A percentile compares a stretch with the other conserved stretches of the same genome.
Evolutionary conservation across 2,113 vertebrate genomes (phyloP).

Genomic region (Tor tambroides): DNA sequence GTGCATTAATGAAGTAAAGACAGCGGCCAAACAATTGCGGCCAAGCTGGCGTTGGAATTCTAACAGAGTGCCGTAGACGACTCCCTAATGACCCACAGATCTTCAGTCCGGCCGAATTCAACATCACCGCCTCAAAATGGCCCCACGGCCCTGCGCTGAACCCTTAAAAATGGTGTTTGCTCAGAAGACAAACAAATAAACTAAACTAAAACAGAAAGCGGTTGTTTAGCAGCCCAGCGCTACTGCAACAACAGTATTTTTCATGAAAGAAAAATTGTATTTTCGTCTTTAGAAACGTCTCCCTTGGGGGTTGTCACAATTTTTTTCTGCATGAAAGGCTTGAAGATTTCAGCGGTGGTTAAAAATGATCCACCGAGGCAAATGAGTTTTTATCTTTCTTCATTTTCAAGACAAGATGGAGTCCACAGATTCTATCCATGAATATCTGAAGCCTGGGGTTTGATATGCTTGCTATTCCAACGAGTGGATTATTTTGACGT

Average conservation of each 20-base stretch:
- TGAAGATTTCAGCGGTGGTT: slow-evolving; percentile 36
- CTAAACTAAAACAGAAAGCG: background rate
- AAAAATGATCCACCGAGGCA: slow-evolving; percentile 66
- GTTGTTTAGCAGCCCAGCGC: background rate
- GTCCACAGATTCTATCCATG: slow-evolving; percentile 64
- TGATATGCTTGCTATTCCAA: slow-evolving; percentile 66
- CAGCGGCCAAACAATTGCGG: slow-evolving; percentile 66
- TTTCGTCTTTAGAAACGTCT: slow-evolving; percentile 11
- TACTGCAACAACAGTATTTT: background rate
- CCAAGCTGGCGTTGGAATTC: slow-evolving; percentile 65
- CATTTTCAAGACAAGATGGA: slow-evolving; percentile 53
- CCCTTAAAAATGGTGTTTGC: slow-evolving; percentile 21
- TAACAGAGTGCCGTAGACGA: slow-evolving; percentile 61
- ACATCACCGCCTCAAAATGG: slow-evolving; percentile 62
- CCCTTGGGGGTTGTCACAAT: background rate
- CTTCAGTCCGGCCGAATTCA: slow-evolving; percentile 64
- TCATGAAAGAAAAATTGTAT: background rate
- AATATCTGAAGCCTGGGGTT: slow-evolving; percentile 56
- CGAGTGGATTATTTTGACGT: slow-evolving; percentile 67
- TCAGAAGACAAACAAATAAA: slow-evolving; percentile 6
- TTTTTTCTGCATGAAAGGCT: slow-evolving; percentile 23
- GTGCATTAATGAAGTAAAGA: slow-evolving; percentile 75
- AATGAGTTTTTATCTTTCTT: slow-evolving; percentile 62
- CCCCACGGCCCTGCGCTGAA: slow-evolving; percentile 8
- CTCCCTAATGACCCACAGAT: slow-evolving; percentile 70